Evolutionary conservation across 2,113 vertebrate species (phyloP).

Genomic region (Irena cyanogastra): DNA sequence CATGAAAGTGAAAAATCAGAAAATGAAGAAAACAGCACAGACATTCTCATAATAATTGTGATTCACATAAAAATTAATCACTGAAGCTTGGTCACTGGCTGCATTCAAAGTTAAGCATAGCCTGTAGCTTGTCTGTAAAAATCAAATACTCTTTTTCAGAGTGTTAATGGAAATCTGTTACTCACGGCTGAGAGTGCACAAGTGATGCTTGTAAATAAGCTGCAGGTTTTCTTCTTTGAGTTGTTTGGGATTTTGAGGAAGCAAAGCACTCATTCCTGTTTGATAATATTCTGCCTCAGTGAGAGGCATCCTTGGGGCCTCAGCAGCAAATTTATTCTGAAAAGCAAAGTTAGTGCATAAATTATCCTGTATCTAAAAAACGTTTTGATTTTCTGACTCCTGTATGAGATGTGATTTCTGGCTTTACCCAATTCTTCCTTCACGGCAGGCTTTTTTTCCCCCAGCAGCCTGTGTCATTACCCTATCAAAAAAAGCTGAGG

Average conservation of each 20-base stretch:
- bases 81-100: slow-evolving; percentile 41
- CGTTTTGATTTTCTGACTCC: slow-evolving; percentile 2
- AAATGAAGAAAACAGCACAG: slow-evolving; percentile 29
- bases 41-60: slow-evolving; percentile 40
- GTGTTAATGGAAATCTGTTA: slow-evolving; percentile 45
- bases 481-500: background rate
- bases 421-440: background rate
- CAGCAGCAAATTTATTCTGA: slow-evolving; percentile 30
- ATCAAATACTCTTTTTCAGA: slow-evolving; percentile 47
- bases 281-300: slow-evolving; percentile 23
- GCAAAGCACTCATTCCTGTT: background rate
- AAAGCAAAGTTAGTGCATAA: slow-evolving; percentile 22
- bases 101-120: slow-evolving; percentile 42
- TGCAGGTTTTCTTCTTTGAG: slow-evolving; percentile 16
- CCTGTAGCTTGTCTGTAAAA: slow-evolving; percentile 45
- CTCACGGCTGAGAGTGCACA: slow-evolving; percentile 12
- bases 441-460: background rate
- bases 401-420: background rate
- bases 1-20: slow-evolving; percentile 40
- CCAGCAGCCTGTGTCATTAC: background rate
- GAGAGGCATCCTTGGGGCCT: slow-evolving; percentile 35
- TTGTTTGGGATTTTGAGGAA: slow-evolving; percentile 33
- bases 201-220: slow-evolving; percentile 54
- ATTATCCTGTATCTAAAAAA: slow-evolving; percentile 19
- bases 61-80: slow-evolving; percentile 52